Evolutionary conservation across 2,113 vertebrate species (phyloP).

Genomic region (Coptodon rendalli): DNA sequence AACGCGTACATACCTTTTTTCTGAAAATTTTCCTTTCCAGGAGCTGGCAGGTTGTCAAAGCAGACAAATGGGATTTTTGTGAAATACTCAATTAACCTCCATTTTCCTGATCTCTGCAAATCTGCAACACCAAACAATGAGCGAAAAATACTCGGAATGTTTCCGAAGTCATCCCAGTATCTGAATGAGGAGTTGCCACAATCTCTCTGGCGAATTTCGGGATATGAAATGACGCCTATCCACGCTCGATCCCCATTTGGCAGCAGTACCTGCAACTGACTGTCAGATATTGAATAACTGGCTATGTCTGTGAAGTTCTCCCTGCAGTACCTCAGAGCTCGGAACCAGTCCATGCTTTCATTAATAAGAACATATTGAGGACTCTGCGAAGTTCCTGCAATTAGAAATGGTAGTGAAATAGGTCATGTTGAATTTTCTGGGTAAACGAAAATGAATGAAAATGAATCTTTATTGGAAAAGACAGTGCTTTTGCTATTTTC

Average conservation of each 20-base stretch:
- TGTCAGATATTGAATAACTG: accelerated
- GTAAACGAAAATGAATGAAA: background rate
- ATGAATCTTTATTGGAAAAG: background rate
- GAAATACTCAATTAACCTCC: background rate
- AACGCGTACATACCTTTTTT: accelerated
- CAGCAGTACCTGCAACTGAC: accelerated
- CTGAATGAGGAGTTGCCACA: background rate
- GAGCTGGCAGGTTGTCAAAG: background rate
- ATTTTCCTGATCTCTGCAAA: background rate
- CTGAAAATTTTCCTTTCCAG: background rate
- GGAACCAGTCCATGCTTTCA: background rate
- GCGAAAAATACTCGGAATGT: background rate
- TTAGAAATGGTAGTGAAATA: accelerated
- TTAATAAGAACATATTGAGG: background rate
- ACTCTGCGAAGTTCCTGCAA: background rate
- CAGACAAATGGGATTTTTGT: background rate
- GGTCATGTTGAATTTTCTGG: background rate
- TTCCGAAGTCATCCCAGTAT: background rate
- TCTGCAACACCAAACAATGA: background rate
- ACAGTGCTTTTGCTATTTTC: background rate
- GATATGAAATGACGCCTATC: background rate
- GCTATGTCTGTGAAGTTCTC: background rate
- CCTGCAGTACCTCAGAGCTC: background rate
- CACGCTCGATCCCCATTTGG: background rate
- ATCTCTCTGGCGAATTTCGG: background rate